Evolutionary conservation across 2,888 invertebrate genomes (phyloP), one percentile per base, ranked within the genome.

Genomic region (Aplocera efformata): DNA sequence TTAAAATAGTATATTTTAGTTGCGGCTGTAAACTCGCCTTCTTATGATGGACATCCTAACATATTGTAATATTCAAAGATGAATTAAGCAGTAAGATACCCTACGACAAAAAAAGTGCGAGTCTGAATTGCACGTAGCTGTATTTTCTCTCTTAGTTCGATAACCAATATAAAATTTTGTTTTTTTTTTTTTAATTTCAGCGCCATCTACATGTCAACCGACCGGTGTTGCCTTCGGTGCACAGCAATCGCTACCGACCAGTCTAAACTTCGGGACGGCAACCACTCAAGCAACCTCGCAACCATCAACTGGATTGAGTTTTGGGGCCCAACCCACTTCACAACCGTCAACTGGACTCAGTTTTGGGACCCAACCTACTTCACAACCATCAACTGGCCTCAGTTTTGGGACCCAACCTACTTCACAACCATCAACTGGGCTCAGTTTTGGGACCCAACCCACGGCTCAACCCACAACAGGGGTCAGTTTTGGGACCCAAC

Each of bases 211-310:
- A 17, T 3, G 13, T 5, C 13, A 17, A 17, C 5, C 13, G 13
- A 17, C 13, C 3, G 13, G 5, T 17, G 3, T 17, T 5, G 5
- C 13, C 13, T 17, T 17, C 5, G 13, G 13, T 3, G 13, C 10
- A 21, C 55, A 32, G 22, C 50, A 26, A 7, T 24, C 1, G 1
- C 32, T 25, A 20, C 38, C 25, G 3, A 44, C 56, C 1, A 52
- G 50, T 3, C 48, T 62, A n/a, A 46, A 29, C 40, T 66, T 69
- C 25, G 56, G 56, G 1, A 33, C 53, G 2, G 41, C 56, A 6
- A 32, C 54, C 21, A 21, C 40, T 10, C 39, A 40, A 21, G 17
- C 51, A 36, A 34, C 40, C 38, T 8, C 32, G 2, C 28, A 38
- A 34, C 26, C 48, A 4, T 9, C 39, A 6, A 10, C 28, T 0